phyloP scores from a whole-genome alignment of 2,888 invertebrate genomes.

The Cheilosia impressa region DNA sequence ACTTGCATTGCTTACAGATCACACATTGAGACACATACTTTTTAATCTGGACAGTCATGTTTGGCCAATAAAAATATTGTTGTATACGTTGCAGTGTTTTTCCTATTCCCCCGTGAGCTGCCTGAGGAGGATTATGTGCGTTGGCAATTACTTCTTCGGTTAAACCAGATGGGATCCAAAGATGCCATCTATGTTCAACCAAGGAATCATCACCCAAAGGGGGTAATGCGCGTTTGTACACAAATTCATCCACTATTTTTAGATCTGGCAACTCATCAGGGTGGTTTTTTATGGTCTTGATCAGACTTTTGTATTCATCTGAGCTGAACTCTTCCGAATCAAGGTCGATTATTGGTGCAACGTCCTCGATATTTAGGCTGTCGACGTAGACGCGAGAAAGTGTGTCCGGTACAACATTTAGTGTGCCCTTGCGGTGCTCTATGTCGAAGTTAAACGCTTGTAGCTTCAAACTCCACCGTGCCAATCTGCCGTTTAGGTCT shows the following conservation, averaged over 20 bases:
- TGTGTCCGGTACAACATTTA: not conserved
- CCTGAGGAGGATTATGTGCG: not conserved
- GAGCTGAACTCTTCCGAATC: not conserved
- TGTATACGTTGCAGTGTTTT: not conserved
- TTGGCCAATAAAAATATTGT: not conserved
- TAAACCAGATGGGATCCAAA: not conserved
- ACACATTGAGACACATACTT: not conserved
- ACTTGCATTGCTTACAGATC: not conserved
- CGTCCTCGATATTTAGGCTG: not conserved
- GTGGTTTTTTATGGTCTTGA: not conserved
- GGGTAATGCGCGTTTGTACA: not conserved
- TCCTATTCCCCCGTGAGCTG: not conserved
- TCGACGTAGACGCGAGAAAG: not conserved
- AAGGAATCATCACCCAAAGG: not conserved
- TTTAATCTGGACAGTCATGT: not conserved
- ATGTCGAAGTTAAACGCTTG: not conserved
- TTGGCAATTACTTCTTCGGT: not conserved
- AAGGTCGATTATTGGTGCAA: not conserved
- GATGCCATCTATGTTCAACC: not conserved
- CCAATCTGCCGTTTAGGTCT: not conserved
- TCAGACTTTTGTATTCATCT: not conserved
- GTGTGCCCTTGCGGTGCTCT: not conserved
- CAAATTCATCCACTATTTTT: too few relatives aligned
- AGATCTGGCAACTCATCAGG: too few relatives aligned
- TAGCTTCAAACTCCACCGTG: not conserved